Conservation (phyloP, 2,797 vertebrate species). For the Lithobates sylvaticus region DNA sequence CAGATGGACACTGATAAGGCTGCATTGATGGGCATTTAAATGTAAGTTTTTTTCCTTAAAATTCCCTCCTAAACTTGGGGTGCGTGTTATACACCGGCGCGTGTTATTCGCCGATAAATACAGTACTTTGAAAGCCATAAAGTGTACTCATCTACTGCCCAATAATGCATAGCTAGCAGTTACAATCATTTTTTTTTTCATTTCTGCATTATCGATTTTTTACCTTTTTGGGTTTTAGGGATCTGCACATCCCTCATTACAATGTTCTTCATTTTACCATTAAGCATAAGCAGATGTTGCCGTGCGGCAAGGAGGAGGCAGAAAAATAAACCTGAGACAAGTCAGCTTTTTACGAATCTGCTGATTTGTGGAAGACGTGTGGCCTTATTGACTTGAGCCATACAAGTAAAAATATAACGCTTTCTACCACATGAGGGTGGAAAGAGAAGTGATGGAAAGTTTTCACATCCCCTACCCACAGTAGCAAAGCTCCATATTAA, state of each 20-base stretch:
- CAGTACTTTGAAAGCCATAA: background rate
- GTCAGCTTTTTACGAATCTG: conserved; percentile 10
- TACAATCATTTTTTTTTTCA: conserved; percentile 58
- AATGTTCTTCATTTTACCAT: conserved; percentile 78
- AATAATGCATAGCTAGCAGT: conserved; percentile 63
- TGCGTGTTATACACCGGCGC: no score
- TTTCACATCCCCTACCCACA: conserved; percentile 34
- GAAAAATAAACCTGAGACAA: conserved; percentile 64
- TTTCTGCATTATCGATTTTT: conserved; percentile 73
- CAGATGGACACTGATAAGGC: no score
- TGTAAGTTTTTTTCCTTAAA: no score
- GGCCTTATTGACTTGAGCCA: conserved; percentile 10
- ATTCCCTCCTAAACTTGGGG: no score
- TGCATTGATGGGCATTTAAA: no score
- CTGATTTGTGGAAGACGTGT: conserved; percentile 26
- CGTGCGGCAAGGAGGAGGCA: conserved; percentile 66
- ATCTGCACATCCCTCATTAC: conserved; percentile 72
- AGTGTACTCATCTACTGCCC: background rate
- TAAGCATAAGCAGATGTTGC: conserved; percentile 81
- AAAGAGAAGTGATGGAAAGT: conserved; percentile 20
- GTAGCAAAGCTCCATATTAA: conserved; percentile 50
- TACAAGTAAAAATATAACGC: conserved; percentile 18
- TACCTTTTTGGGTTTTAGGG: conserved; percentile 79
- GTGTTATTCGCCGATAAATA: no score
- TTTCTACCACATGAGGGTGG: background rate